phyloP scores from a whole-genome alignment of 2,113 vertebrate genomes.

The Anguilla rostrata region DNA sequence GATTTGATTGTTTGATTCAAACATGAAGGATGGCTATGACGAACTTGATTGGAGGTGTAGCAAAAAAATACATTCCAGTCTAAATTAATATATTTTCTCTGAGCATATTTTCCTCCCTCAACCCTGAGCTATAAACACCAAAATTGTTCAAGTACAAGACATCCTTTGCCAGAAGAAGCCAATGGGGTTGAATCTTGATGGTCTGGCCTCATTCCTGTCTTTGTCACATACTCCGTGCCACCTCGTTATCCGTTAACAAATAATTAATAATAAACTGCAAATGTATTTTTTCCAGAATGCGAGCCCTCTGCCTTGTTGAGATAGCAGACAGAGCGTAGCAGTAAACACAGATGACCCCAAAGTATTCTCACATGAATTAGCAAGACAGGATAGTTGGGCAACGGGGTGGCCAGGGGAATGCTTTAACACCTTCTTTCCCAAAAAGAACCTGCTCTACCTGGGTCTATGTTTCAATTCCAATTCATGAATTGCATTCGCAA shows the following conservation, averaged over 20 bases:
- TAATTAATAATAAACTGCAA: slow-evolving; percentile 45
- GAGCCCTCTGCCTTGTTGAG: slow-evolving; percentile 40
- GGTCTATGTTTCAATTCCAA: not conserved
- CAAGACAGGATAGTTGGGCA: slow-evolving; percentile 49
- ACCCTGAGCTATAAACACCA: not conserved
- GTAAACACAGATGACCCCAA: slow-evolving; percentile 46
- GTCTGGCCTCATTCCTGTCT: slow-evolving; percentile 20
- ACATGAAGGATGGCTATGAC: not conserved
- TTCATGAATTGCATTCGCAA: not conserved
- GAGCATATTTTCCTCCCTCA: not conserved
- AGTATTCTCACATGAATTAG: slow-evolving; percentile 39
- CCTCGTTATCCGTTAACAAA: slow-evolving; percentile 60
- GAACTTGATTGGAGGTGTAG: not conserved
- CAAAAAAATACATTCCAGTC: not conserved
- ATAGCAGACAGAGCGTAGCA: slow-evolving; percentile 36
- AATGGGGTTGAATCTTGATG: not conserved
- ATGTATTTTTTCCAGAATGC: slow-evolving; percentile 53
- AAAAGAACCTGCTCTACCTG: not conserved
- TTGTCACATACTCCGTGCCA: slow-evolving; percentile 45
- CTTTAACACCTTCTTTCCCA: not conserved
- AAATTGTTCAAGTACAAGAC: not conserved
- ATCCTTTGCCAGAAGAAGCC: not conserved
- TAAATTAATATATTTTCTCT: not conserved
- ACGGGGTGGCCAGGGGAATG: slow-evolving; percentile 26
- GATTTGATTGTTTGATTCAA: not conserved